Conservation (phyloP, 2,797 vertebrate species). For the Sciaenops ocellatus region DNA sequence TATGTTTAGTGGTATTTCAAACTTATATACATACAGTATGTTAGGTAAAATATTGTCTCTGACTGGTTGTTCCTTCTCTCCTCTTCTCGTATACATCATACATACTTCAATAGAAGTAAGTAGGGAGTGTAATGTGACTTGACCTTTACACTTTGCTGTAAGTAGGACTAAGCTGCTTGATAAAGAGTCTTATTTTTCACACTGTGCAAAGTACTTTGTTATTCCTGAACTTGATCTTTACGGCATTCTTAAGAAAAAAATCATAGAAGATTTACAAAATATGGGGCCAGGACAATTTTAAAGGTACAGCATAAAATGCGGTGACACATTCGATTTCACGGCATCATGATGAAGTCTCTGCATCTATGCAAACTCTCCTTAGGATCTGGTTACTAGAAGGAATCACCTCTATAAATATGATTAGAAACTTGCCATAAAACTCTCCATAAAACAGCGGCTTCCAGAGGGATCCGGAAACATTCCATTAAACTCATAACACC, state of each 20-base stretch:
- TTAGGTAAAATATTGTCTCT: not conserved
- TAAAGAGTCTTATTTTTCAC: not conserved
- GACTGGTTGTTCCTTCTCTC: not conserved
- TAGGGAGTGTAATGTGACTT: not conserved
- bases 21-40: not conserved
- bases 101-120: not conserved
- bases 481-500: conserved; percentile 66
- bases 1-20: not conserved
- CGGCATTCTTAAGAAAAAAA: not conserved
- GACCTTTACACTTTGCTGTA: conserved; percentile 1
- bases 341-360: not conserved
- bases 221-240: not conserved
- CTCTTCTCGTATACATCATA: not conserved
- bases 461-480: conserved; percentile 53
- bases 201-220: not conserved
- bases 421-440: conserved; percentile 42
- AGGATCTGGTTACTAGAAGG: not conserved
- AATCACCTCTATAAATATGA: conserved; percentile 37
- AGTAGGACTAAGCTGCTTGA: not conserved
- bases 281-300: not conserved
- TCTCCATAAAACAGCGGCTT: conserved; percentile 43
- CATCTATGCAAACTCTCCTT: conserved; percentile 4
- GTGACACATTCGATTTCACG: conserved; percentile 14
- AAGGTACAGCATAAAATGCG: not conserved
- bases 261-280: not conserved